Percentiles rank a stretch among this genome's conserved stretches.
phyloP scores from a whole-genome alignment of 1,140 invertebrate species.

The Anastatus disparis region DNA sequence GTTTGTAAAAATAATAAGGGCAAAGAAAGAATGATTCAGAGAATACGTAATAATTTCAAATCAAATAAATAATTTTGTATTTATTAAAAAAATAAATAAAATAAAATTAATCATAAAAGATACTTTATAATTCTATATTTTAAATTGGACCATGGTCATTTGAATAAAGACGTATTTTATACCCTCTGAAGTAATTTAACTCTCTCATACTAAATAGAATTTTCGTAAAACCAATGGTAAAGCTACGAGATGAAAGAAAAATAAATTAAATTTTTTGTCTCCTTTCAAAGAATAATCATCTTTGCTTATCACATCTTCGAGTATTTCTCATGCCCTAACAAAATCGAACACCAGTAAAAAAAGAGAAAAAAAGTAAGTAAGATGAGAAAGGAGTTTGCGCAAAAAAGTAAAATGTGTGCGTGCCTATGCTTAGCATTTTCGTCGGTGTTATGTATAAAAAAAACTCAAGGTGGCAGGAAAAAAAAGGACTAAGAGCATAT shows the following conservation, averaged over 20 bases:
- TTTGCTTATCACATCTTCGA: slow-evolving; percentile 7
- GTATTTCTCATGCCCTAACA: not conserved
- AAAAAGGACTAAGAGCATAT: slow-evolving; percentile 29
- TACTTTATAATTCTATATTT: too few relatives aligned
- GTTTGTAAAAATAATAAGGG: too few relatives aligned
- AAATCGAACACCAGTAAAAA: not conserved
- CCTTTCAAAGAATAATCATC: slow-evolving; percentile 11
- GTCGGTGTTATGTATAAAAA: not conserved
- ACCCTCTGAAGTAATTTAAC: not conserved
- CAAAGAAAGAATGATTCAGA: too few relatives aligned
- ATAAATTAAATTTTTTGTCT: slow-evolving; percentile 26
- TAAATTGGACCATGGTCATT: too few relatives aligned
- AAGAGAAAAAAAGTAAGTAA: not conserved
- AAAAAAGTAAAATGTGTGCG: not conserved
- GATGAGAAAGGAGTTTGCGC: not conserved
- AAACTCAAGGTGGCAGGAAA: not conserved
- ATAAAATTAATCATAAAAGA: too few relatives aligned
- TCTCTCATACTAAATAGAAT: not conserved
- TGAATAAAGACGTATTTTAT: too few relatives aligned
- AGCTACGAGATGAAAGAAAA: slow-evolving; percentile 9
- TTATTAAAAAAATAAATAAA: too few relatives aligned
- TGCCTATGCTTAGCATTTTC: not conserved
- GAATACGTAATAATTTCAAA: too few relatives aligned
- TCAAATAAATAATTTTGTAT: too few relatives aligned
- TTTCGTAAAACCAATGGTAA: not conserved